Base-by-base conservation (phyloP, 2,113 vertebrate genomes). In the Cottus gobio region DNA sequence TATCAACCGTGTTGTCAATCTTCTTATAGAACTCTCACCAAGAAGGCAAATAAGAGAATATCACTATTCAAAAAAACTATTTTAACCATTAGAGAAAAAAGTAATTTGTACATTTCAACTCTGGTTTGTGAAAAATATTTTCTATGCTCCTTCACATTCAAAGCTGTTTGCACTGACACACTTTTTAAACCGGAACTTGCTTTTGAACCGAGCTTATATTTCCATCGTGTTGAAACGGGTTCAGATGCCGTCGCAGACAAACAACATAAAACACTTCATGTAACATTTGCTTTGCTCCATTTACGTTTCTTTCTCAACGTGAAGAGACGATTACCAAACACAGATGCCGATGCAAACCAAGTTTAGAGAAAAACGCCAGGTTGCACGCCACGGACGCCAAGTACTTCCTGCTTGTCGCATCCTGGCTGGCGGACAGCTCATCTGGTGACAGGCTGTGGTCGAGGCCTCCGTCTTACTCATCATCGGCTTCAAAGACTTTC, bases 361-460 rank as follows among this genome's bases (percentile, higher is more conserved):
- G 6, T 54, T 74, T 9, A 56, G 36, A 56, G 13, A 26, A 46
- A 46, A 34, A 66, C 0, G 34, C 26, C 36, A 56, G 18, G 62
- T 31, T 20, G 54, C 22, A 34, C 62, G 66, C 20, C 39, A n/a
- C 5, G 15, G 60, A 24, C 4, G n/a, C 42, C 18, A 5, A 48
- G 18, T 57, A 80, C 82, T 93, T 95, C 85, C 90, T 93, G 89
- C 61, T 74, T 85, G 87, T 91, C 86, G 88, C 69, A 74, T 91
- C 86, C 90, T 88, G 91, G 71, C 83, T 61, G 73, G 56, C 68
- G 65, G 78, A 75, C 71, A 75, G 75, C 67, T 93, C 83, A 79
- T 85, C 39, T 82, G 75, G 73, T 87, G 78, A 86, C 88, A 84
- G 74, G 62, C 75, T 93, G 89, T 57, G 89, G 89, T 90, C 11